A percentile compares a stretch with the other conserved stretches of the same genome.
phyloP scores from a whole-genome alignment of 2,888 invertebrate species.

The Lochmaea crataegi region DNA sequence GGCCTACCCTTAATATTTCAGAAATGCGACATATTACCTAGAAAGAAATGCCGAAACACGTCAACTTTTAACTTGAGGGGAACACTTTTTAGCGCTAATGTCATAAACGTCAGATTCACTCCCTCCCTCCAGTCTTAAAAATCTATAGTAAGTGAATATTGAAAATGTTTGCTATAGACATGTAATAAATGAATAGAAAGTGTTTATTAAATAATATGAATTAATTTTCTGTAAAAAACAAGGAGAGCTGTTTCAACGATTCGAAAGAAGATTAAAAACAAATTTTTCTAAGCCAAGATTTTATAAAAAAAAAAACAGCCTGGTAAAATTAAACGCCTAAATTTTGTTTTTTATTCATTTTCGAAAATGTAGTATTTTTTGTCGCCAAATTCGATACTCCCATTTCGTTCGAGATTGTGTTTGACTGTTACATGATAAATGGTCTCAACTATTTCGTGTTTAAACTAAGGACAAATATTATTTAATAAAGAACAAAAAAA shows the following conservation, averaged over 20 bases:
- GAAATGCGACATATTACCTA: no score
- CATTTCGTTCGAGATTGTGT: slow-evolving; percentile 2
- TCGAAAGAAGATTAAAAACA: neutral
- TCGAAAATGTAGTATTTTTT: neutral
- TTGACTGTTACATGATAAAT: slow-evolving; percentile 1
- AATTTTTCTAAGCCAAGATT: neutral
- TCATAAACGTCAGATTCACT: no score
- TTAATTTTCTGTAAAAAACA: neutral
- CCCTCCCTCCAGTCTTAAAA: no score
- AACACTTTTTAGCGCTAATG: no score
- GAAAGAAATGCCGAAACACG: no score
- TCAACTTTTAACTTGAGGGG: no score
- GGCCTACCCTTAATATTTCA: no score
- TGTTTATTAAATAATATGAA: neutral
- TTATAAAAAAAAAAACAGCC: neutral
- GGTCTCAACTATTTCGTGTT: slow-evolving; percentile 3
- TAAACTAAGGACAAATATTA: slow-evolving; percentile 45
- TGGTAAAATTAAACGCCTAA: neutral
- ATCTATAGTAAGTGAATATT: no score
- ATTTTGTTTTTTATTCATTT: neutral
- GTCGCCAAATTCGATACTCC: slow-evolving; percentile 1
- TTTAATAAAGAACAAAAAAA: slow-evolving; percentile 62
- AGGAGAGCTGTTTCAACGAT: neutral
- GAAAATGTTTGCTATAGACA: no score
- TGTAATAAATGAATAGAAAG: no score